Evolutionary conservation across 2,888 invertebrate species (phyloP), one percentile per base, ranked within the genome.

Genomic region (Epinotia ramella): DNA sequence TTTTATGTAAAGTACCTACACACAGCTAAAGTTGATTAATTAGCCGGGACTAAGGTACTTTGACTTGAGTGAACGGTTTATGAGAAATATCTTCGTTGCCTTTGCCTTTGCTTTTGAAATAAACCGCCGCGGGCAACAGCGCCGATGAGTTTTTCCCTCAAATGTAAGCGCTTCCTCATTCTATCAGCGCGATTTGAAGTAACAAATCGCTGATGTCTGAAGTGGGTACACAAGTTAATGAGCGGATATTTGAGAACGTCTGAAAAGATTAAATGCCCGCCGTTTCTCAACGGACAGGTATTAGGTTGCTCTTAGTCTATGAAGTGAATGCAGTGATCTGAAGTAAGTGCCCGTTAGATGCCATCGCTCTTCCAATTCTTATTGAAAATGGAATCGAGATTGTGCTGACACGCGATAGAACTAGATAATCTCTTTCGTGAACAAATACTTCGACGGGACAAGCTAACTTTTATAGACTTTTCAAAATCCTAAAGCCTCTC

Each of bases 171-270:
- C 85, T 90, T 87, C 84, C 88, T 91, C 88, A 90, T 89, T 91
- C 90, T 86, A 91, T 93, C 89, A 86, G 82, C 90, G 84, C 88
- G 86, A 88, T 90, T 89, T 85, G 83, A 87, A 86, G 89, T 91
- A 88, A 93, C 91, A 93, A 93, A 93, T 93, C 87, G 90, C 81
- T 85, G 88, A 90, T 89, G 89, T 89, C 90, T 89, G 89, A 88
- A 91, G 90, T 89, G 90, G 88, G 90, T 91, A 92, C 89, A 91
- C 89, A 88, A 91, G 91, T 90, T 94, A 94, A 94, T 93, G 93
- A 94, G 90, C 85, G 85, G 89, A 88, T 92, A 91, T 92, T 92
- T 90, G 88, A 91, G 87, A 91, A 87, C 83, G 90, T 87, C 89
- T 90, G 87, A 87, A 90, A 91, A 91, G 92, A 93, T 93, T 92